Conservation (phyloP, 2,113 vertebrate genomes). For the Psephotus haematonotus region DNA sequence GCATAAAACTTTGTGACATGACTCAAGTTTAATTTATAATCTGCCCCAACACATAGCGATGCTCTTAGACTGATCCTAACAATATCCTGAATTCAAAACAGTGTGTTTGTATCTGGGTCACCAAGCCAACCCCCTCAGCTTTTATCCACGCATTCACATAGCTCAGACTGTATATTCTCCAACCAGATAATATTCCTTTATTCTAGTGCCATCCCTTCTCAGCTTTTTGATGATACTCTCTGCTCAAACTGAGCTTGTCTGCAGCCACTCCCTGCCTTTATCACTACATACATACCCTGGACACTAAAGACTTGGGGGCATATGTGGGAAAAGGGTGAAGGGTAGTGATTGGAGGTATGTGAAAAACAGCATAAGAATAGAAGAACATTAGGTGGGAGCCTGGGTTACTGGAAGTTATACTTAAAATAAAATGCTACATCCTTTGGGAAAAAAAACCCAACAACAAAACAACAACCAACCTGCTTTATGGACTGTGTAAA, state of each 20-base stretch:
- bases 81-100: background rate
- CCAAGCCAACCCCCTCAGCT: background rate
- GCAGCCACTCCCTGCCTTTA: background rate
- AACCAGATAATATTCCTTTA: background rate
- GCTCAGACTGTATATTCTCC: background rate
- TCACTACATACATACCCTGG: accelerated
- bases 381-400: background rate
- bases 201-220: background rate
- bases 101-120: background rate
- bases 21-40: background rate
- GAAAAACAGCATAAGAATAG: background rate
- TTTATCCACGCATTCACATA: background rate
- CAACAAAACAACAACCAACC: background rate
- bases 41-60: background rate
- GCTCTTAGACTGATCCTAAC: background rate
- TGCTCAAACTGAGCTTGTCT: background rate
- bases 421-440: background rate
- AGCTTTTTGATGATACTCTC: background rate
- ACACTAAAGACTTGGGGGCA: background rate
- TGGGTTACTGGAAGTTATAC: background rate
- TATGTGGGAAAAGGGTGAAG: background rate
- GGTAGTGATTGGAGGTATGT: background rate
- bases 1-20: background rate
- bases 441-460: background rate
- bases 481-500: background rate